A percentile compares a stretch with the other conserved stretches of the same genome.
These are phyloP conservation scores for Brachypalpus laphriformis DNA, from an alignment of 2,888 invertebrate genomes.

Conservation along the genomic window DNA sequence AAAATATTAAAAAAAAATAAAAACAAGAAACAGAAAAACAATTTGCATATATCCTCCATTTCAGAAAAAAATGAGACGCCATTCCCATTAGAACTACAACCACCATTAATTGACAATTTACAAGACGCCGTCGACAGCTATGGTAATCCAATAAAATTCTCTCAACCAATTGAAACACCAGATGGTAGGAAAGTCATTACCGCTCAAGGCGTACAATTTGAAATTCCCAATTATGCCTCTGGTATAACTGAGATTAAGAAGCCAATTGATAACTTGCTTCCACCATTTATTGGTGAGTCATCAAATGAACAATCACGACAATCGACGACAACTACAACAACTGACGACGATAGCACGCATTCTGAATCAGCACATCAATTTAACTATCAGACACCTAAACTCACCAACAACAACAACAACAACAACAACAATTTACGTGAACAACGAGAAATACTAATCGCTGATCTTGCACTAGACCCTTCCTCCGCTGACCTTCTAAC, in stretches of 20 bases:
- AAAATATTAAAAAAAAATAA: neutral
- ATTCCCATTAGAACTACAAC: conserved; percentile 81
- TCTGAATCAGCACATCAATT: conserved; percentile 55
- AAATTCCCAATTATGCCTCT: conserved; percentile 82
- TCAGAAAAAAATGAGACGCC: conserved; percentile 81
- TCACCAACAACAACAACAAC: conserved; percentile 49
- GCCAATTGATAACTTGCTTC: conserved; percentile 81
- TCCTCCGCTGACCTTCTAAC: conserved; percentile 47
- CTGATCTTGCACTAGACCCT: conserved; percentile 56
- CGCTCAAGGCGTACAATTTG: conserved; percentile 81
- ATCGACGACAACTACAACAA: conserved; percentile 22
- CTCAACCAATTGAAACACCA: conserved; percentile 80
- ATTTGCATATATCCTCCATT: conserved; percentile 69
- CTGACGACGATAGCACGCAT: conserved; percentile 47
- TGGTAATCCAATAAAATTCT: conserved; percentile 80
- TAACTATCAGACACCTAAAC: conserved; percentile 36
- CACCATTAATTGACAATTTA: conserved; percentile 77
- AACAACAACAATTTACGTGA: conserved; percentile 54
- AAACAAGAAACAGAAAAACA: neutral
- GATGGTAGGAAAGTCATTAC: conserved; percentile 81
- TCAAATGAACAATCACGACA: conserved; percentile 53
- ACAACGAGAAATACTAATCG: conserved; percentile 52
- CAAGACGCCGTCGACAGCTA: conserved; percentile 80
- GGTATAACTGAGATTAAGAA: conserved; percentile 82
- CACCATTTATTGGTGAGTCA: conserved; percentile 82